A percentile compares a stretch with the other conserved stretches of the same genome.
Conservation (phyloP, 2,113 vertebrate species). For the Bufo gargarizans region DNA sequence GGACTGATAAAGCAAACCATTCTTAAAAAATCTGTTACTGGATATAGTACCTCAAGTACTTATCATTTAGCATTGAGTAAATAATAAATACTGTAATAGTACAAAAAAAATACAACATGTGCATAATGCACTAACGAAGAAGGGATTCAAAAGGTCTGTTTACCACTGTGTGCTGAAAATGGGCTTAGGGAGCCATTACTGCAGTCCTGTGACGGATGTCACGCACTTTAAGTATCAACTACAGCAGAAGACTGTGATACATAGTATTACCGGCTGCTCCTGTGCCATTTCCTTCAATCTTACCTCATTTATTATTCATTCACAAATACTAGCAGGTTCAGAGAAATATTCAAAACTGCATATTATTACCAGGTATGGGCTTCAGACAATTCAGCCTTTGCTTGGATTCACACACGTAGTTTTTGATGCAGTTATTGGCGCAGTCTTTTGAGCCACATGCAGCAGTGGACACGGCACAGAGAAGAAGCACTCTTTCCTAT, state of each 20-base stretch:
- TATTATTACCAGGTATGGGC: background rate
- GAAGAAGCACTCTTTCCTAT: too few species aligned
- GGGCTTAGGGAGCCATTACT: background rate
- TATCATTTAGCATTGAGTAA: background rate
- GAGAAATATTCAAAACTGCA: background rate
- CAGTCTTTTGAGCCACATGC: too few species aligned
- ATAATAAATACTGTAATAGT: background rate
- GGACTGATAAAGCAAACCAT: background rate
- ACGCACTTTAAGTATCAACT: constrained; percentile 6
- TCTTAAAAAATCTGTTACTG: background rate
- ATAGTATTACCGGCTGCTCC: background rate
- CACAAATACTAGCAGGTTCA: background rate
- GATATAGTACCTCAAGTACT: background rate
- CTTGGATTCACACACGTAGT: background rate
- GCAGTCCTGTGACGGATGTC: background rate
- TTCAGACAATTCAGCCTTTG: background rate
- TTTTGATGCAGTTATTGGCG: too few species aligned
- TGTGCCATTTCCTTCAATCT: background rate
- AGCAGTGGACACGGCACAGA: too few species aligned
- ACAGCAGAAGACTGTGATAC: background rate
- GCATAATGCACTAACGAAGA: background rate
- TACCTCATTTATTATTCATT: constrained; percentile 6
- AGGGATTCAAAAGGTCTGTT: background rate
- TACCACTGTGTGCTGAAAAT: background rate
- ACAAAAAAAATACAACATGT: background rate